Base-by-base conservation (phyloP, 2,888 invertebrate species). In the Punctoribates punctum region DNA sequence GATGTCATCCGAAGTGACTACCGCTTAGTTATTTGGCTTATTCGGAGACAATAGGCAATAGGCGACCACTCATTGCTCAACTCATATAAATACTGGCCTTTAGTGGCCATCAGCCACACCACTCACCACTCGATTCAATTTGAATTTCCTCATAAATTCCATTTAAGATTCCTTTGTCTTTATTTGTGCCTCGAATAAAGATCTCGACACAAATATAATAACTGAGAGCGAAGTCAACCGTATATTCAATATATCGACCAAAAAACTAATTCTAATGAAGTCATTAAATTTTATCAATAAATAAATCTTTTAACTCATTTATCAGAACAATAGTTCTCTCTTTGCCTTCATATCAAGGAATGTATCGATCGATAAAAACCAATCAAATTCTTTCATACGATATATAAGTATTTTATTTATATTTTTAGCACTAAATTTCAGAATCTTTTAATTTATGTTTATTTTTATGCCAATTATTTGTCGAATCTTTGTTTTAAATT, bases 1-100 rank as follows among this genome's bases (percentile, higher is more conserved):
- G 42, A 70, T 70, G 70, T 46, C 70, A 70, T 46, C 20, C 70
- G 13, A 70, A 70, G 38, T 70, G 70, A 42, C 42, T 70, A 11
- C 62, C 8, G 2, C 70, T 70, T n/a, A 65, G 15, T 70, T 70
- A 38, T 70, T 38, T 34, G 38, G 20, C 17, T 23, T 70, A 5
- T 70, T 23, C 42, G 13, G 3, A 17, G 9, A 17, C 34, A 34
- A 34, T 34, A 34, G 34, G 34, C 4, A 34, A 34, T 8, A 34
- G 4, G 3, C 34, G 8, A 5, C 3, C 34, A 34, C 34, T 34
- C 34, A 34, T 34, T 5, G 4, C 3, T 8, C 34, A 34, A 34
- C 34, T 34, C 34, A 34, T 34, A 34, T 34, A 34, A 34, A 34
- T 34, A 48, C 2, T 13, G 13, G 48, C 48, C n/a, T 20, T 20